phyloP scores from a whole-genome alignment of 2,113 vertebrate genomes.

The Anhinga rufa region DNA sequence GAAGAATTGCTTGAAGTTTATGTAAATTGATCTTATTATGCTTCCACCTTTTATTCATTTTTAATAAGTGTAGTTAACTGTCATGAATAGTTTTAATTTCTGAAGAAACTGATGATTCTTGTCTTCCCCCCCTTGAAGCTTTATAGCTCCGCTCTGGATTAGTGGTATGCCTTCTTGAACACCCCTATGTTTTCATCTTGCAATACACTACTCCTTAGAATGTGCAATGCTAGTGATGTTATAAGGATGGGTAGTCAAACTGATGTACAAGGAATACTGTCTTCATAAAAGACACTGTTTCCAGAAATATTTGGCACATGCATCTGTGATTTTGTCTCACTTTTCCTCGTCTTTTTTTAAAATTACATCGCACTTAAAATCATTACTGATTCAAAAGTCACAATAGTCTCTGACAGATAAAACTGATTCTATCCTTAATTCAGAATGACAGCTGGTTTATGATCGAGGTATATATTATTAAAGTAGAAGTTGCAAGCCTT shows the following conservation, averaged over 20 bases:
- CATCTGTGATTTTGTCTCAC: background rate
- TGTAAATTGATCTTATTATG: background rate
- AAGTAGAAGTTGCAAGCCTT: background rate
- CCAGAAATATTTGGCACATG: background rate
- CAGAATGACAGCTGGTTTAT: background rate
- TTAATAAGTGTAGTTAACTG: background rate
- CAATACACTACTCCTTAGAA: background rate
- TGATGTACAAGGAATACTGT: background rate
- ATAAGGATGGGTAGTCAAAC: background rate
- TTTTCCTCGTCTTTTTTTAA: background rate
- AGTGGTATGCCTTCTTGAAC: background rate
- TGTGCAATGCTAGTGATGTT: too few species aligned
- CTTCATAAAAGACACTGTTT: background rate
- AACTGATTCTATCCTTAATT: background rate
- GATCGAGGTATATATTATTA: too few species aligned
- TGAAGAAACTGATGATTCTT: background rate
- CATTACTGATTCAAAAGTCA: background rate
- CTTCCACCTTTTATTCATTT: background rate
- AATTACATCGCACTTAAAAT: background rate
- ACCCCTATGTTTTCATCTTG: background rate
- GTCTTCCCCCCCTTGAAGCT: background rate
- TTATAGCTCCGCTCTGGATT: background rate
- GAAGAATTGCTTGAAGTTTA: background rate
- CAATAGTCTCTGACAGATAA: background rate
- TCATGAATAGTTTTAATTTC: background rate